Evolutionary conservation across 2,888 invertebrate genomes (phyloP).

Genomic region (Teleogryllus oceanicus): DNA sequence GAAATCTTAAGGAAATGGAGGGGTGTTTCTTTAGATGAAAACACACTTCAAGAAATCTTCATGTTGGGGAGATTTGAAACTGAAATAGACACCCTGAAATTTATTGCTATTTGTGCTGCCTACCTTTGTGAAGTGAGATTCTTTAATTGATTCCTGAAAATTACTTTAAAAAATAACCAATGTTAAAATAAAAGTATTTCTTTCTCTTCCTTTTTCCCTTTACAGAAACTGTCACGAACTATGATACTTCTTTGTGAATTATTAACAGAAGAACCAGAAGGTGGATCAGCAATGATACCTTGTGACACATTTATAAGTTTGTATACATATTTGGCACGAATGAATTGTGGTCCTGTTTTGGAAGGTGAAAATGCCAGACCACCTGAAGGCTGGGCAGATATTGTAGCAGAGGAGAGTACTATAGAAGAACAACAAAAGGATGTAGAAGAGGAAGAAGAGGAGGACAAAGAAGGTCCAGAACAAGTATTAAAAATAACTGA

Average conservation of each 20-base stretch:
- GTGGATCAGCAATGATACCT: slow-evolving; percentile 72
- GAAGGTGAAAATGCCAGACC: neutral
- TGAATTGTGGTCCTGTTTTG: slow-evolving; percentile 47
- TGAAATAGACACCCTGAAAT: slow-evolving; percentile 67
- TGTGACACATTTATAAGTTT: slow-evolving; percentile 57
- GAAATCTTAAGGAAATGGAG: slow-evolving; percentile 57
- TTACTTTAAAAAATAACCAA: too few relatives aligned
- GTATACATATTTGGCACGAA: slow-evolving; percentile 52
- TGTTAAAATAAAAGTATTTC: too few relatives aligned
- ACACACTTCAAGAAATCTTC: slow-evolving; percentile 51
- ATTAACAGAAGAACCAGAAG: slow-evolving; percentile 77
- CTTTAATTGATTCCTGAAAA: slow-evolving; percentile 40
- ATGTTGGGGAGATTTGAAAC: slow-evolving; percentile 65
- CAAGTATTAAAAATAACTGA: slow-evolving; percentile 19
- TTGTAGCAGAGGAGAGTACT: neutral
- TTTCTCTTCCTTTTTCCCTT: neutral
- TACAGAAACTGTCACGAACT: slow-evolving; percentile 47
- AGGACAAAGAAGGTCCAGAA: slow-evolving; percentile 35
- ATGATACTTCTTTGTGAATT: slow-evolving; percentile 79
- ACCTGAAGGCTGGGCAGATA: neutral
- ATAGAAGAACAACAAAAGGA: slow-evolving; percentile 18
- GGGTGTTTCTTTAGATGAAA: slow-evolving; percentile 56
- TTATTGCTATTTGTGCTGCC: slow-evolving; percentile 70
- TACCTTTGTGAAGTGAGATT: slow-evolving; percentile 54
- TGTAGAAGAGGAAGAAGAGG: slow-evolving; percentile 29